Evolutionary conservation across 2,797 vertebrate species (phyloP), one percentile per base, ranked within the genome.

Genomic region (Dicrostonyx torquatus): DNA sequence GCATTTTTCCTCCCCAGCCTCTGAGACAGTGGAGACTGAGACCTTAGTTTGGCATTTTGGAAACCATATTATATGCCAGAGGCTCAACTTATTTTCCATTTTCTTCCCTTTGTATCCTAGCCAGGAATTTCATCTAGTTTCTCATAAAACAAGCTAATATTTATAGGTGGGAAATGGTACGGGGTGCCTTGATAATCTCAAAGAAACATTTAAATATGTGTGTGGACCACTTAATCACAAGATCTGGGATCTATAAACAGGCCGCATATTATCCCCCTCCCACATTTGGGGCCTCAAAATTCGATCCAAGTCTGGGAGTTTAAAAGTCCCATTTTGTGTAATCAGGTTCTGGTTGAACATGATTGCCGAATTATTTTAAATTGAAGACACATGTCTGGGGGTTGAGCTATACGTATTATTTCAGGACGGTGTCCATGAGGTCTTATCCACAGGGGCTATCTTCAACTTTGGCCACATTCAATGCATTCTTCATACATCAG

Each of bases 281-380:
- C 83, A 96, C 94, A 86, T 76, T 90, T 95, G 85, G 68, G 97
- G 97, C 97, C 98, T 98, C 98, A 98, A 98, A 98, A 98, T 98
- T 98, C 98, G 97, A 98, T 99, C 98, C 98, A 98, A 98, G 98
- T 98, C 98, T 98, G 98, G 98, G 98, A 98, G 98, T 98, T 98
- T 98, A 98, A 98, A 98, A 98, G 98, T 98, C 98, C 98, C 98
- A 98, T 98, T 99, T 98, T 99, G 98, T 98, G 98, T 98, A 99
- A 99, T 99, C 98, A 99, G 98, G 98, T 98, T 98, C 98, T 98
- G 98, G 98, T 98, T 98, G 98, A 98, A 99, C 98, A 98, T 98
- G 98, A 99, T 98, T 99, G 98, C 99, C 98, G 98, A 99, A 98
- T 99, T 98, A 98, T 98, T 98, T 98, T 98, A 98, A 99, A 99